Evolutionary conservation across 2,888 invertebrate genomes (phyloP), one percentile per base, ranked within the genome.

Genomic region (Ichneumon xanthorius): DNA sequence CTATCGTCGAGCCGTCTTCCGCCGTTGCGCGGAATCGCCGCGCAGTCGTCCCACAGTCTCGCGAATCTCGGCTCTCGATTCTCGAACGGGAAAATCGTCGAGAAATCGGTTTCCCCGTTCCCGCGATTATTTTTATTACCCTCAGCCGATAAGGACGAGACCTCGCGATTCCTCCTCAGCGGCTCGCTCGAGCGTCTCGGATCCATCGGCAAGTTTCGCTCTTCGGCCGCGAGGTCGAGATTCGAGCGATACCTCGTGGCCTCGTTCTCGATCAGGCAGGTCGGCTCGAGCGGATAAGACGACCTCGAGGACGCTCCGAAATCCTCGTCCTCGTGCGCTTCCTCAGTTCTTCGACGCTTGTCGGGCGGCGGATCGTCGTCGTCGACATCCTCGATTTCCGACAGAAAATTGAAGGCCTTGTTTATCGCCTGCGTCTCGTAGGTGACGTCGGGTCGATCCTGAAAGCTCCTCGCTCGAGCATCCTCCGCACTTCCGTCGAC

Each of bases 341-440:
- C 63, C 67, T 86, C 26, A 75, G 80, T 67, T 16, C 80, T 50
- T 67, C 80, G 16, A 71, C 84, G 78, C 19, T 77, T 80, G 22
- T 77, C 81, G 7, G 81, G 79, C 22, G 85, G 79, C 6, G 53
- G 77, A 61, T 82, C 72, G 22, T 53, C 80, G 9, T 82, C 89
- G 0, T 88, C 89, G 58, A 87, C 86, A 55, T 93, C 92, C 3
- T 93, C 92, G 68, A 92, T 88, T 40, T 93, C 93, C 0, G 91
- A 70, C 4, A 93, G 89, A 71, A 93, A 93, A 80, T 93, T 88
- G 77, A 93, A 93, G 2, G 93, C 93, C 7, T 90, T 90, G 82
- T 89, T 92, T 80, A 93, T 93, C 78, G 93, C 91, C n/a, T 89
- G 89, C n/a, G 84, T 84, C 65, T 87, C 88, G 58, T 76, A 84